Conservation (phyloP, 2,113 vertebrate species). For the Paraplagusia blochii region DNA sequence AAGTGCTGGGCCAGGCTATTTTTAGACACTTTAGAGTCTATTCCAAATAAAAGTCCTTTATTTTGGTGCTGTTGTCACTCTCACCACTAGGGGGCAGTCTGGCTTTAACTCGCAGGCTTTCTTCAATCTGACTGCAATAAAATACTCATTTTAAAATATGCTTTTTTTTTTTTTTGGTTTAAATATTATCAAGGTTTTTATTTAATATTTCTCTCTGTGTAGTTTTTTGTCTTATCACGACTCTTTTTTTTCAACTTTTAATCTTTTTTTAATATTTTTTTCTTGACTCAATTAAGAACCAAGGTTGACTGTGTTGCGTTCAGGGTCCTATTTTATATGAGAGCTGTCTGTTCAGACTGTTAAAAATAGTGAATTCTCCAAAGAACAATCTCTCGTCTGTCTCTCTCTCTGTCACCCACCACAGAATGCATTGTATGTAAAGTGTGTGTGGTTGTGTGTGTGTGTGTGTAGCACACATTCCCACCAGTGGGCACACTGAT, state of each 20-base stretch:
- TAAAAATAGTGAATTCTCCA: constrained; percentile 3
- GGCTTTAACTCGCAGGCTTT: constrained; percentile 33
- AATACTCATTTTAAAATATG: neutral
- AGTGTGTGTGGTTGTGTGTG: neutral
- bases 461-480: neutral
- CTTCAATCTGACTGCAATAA: neutral
- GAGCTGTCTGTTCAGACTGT: neutral
- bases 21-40: too few species aligned
- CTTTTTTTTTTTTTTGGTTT: neutral
- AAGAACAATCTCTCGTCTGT: neutral
- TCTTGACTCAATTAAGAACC: neutral
- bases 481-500: constrained; percentile 9
- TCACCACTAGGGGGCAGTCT: constrained; percentile 68
- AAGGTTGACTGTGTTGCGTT: neutral
- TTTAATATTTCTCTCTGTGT: neutral
- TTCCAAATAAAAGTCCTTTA: neutral
- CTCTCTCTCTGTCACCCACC: constrained; percentile 2
- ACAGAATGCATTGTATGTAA: constrained; percentile 1
- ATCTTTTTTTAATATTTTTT: neutral
- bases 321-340: neutral
- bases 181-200: constrained; percentile 3
- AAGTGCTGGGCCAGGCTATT: too few species aligned
- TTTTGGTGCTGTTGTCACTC: constrained; percentile 21
- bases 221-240: too few species aligned
- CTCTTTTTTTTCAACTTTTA: neutral